Evolutionary conservation across 2,797 vertebrate genomes (phyloP).

Genomic region (Syndactyla subalaris): DNA sequence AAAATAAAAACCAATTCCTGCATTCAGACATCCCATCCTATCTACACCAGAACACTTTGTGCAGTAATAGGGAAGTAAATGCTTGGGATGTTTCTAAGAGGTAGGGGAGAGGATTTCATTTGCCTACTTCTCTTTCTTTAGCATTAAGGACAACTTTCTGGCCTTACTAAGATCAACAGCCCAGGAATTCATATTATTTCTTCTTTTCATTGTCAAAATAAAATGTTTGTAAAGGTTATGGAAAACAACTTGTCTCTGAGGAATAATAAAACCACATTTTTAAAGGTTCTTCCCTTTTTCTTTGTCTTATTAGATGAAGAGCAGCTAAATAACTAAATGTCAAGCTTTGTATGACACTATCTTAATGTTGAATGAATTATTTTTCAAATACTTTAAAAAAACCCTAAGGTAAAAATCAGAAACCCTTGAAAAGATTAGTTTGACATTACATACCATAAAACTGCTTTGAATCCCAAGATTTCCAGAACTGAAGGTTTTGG

Average conservation of each 20-base stretch:
- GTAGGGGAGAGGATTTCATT: not conserved
- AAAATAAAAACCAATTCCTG: not conserved
- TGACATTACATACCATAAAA: not conserved
- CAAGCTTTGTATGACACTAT: not conserved
- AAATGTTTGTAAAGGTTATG: constrained; percentile 50
- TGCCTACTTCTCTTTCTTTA: not conserved
- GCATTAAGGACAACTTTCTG: not conserved
- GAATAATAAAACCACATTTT: constrained; percentile 7
- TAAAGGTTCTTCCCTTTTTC: constrained; percentile 38
- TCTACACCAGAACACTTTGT: not conserved
- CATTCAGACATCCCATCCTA: not conserved
- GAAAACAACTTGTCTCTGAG: constrained; percentile 35
- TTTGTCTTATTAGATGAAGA: constrained; percentile 38
- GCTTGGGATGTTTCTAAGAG: not conserved
- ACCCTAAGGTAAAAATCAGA: not conserved
- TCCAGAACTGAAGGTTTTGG: not conserved
- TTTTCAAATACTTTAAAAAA: not conserved
- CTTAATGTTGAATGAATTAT: not conserved
- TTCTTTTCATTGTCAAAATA: constrained; percentile 19
- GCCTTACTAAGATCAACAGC: not conserved
- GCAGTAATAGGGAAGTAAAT: not conserved
- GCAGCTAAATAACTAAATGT: constrained; percentile 42
- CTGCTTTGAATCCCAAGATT: not conserved
- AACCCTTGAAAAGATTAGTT: not conserved
- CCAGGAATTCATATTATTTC: not conserved